phyloP scores from a whole-genome alignment of 2,797 vertebrate species.

The Neoniphon sammara region DNA sequence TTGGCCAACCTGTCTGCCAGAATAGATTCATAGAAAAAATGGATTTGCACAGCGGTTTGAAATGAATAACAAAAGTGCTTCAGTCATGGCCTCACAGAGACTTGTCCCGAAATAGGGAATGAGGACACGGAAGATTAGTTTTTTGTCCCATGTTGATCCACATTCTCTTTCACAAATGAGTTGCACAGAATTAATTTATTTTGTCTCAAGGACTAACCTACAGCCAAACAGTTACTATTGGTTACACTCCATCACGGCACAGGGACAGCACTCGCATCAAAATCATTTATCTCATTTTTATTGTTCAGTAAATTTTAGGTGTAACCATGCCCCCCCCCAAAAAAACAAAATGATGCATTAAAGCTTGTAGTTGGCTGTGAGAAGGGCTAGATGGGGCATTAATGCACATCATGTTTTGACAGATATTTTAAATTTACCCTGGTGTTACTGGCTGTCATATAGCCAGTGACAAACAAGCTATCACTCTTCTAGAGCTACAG shows the following conservation, averaged over 20 bases:
- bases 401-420: no score
- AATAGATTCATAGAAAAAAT: background rate
- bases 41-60: constrained; percentile 8
- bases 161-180: constrained; percentile 4
- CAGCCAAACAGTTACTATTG: constrained; percentile 2
- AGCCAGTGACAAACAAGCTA: no score
- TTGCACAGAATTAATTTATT: background rate
- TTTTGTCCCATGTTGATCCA: background rate
- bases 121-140: background rate
- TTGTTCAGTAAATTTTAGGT: background rate
- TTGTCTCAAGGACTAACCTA: constrained; percentile 15
- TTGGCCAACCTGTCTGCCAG: constrained; percentile 4
- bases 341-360: no score
- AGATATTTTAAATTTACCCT: no score
- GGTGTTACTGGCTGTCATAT: no score
- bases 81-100: constrained; percentile 6
- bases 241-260: constrained; percentile 2
- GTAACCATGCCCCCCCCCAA: no score
- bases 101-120: background rate
- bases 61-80: background rate
- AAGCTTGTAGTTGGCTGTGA: no score
- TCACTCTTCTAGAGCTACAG: no score
- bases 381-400: no score
- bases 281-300: background rate
- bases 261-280: background rate